Conservation (phyloP, 64 coral and sea anemone genomes). For the Acropora yongei region DNA sequence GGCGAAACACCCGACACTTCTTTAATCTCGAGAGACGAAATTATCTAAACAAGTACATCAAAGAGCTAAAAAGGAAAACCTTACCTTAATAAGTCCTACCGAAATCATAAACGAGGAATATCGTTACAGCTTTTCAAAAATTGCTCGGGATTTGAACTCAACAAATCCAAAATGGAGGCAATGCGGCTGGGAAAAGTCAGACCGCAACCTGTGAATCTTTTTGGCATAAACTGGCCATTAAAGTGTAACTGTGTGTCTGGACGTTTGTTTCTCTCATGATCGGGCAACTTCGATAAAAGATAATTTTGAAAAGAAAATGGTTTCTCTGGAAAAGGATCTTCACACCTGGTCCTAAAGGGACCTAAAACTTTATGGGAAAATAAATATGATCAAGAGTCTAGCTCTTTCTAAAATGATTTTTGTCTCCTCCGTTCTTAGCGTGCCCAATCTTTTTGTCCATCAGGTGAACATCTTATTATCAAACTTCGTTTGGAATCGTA, state of each 20-base stretch:
- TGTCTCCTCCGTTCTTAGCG: background rate
- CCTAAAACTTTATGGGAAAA: background rate
- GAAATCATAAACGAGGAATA: slow-evolving; percentile 3
- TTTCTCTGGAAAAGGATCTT: background rate
- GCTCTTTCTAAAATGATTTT: background rate
- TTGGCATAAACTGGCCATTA: too few species aligned
- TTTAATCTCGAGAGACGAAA: slow-evolving; percentile 45
- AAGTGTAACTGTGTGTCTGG: background rate
- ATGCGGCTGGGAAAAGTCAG: too few species aligned
- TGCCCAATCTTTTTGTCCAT: background rate
- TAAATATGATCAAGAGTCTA: background rate
- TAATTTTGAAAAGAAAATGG: background rate
- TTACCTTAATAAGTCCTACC: background rate
- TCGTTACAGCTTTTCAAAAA: background rate
- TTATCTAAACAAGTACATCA: slow-evolving; percentile 17
- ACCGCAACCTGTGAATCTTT: too few species aligned
- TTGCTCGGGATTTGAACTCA: too few species aligned
- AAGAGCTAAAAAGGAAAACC: slow-evolving; percentile 15
- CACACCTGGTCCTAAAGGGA: background rate
- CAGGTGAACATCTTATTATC: background rate
- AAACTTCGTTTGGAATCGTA: background rate
- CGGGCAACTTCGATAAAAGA: background rate
- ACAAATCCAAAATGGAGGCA: too few species aligned
- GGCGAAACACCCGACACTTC: slow-evolving; percentile 6
- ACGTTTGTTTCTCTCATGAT: background rate